Evolutionary conservation across 2,113 vertebrate species (phyloP).

Genomic region (Tachuris rubrigastra): DNA sequence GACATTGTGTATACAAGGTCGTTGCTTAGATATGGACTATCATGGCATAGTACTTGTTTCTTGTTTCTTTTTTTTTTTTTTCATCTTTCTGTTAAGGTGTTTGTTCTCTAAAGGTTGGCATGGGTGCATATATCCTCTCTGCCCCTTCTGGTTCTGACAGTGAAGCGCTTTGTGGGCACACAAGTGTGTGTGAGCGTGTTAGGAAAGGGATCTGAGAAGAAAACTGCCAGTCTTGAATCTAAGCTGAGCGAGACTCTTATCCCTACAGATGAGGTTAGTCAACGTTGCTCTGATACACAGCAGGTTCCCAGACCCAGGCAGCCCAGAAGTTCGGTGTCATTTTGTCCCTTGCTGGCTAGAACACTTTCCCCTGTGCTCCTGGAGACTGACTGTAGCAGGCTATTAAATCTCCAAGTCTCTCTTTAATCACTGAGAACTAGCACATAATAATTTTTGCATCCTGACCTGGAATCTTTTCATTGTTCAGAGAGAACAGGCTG

Average conservation of each 20-base stretch:
- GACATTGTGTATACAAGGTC: conserved; percentile 61
- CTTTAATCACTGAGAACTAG: conserved; percentile 53
- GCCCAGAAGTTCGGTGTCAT: background rate
- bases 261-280: background rate
- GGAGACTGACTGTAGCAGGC: background rate
- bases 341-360: background rate
- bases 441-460: conserved; percentile 59
- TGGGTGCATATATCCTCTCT: background rate
- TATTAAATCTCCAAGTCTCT: conserved; percentile 46
- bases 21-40: conserved; percentile 67
- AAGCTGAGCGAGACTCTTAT: background rate
- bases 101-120: conserved; percentile 70
- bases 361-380: background rate
- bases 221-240: background rate
- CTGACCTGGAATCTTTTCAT: conserved; percentile 59
- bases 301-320: background rate
- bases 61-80: background rate
- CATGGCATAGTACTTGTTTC: conserved; percentile 44
- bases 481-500: conserved; percentile 55
- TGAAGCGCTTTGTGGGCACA: background rate
- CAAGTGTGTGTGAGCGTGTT: background rate
- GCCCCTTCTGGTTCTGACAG: background rate
- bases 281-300: background rate
- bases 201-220: background rate
- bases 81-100: conserved; percentile 42